These are phyloP conservation scores for Zophobas atratus DNA, from an alignment of 1,140 invertebrate species.

Conservation along the genomic window DNA sequence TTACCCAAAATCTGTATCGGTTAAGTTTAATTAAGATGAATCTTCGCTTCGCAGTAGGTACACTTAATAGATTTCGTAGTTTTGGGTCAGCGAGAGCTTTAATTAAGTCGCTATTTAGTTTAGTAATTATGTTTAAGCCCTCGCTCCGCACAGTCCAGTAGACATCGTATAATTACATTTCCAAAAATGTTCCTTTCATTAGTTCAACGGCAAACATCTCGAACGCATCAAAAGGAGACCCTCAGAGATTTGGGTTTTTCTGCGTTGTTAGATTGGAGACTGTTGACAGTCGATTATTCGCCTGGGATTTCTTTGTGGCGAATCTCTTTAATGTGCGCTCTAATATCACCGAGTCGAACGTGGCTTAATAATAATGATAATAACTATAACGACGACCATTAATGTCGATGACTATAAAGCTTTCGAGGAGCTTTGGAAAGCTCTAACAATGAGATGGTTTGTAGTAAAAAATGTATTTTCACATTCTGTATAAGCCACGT, in stretches of 20 bases:
- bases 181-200: slow-evolving; percentile 27
- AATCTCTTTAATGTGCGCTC: background rate
- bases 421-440: too few species aligned
- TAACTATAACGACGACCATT: too few species aligned
- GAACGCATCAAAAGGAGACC: background rate
- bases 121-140: slow-evolving; percentile 33
- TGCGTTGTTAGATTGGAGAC: background rate
- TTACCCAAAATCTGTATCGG: background rate
- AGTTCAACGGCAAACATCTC: background rate
- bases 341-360: slow-evolving; percentile 1
- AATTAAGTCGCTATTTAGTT: slow-evolving; percentile 40
- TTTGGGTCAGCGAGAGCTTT: slow-evolving; percentile 29
- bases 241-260: background rate
- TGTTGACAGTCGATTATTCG: slow-evolving; percentile 3
- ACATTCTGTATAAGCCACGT: too few species aligned
- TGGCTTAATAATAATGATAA: background rate
- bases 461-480: too few species aligned
- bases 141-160: background rate
- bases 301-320: background rate
- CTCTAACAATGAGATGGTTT: too few species aligned
- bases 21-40: slow-evolving; percentile 6
- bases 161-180: background rate
- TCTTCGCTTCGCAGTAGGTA: background rate
- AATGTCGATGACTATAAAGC: too few species aligned
- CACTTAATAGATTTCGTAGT: slow-evolving; percentile 36